These are phyloP conservation scores for Achlya flavicornis DNA, from an alignment of 2,888 invertebrate genomes.

Conservation along the genomic window DNA sequence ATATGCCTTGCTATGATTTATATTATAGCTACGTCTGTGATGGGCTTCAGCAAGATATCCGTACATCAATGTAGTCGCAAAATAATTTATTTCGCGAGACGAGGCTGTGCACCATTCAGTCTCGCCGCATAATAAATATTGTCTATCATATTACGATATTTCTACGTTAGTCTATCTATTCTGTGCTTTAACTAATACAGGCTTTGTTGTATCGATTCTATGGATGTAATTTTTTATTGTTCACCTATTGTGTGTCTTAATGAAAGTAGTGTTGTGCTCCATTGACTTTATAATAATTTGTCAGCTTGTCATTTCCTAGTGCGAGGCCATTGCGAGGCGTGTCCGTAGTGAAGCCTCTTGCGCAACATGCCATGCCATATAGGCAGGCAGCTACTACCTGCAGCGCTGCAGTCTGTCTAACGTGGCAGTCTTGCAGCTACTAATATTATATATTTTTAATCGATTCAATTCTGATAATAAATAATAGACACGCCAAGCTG, in stretches of 20 bases:
- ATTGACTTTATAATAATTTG: slow-evolving; percentile 5
- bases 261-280: slow-evolving; percentile 5
- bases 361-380: not conserved
- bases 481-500: not conserved
- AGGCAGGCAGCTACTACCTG: not conserved
- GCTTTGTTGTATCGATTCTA: not conserved
- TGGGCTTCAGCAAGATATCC: too few relatives aligned
- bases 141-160: not conserved
- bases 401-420: not conserved
- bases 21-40: too few relatives aligned
- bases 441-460: not conserved
- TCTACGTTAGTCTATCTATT: too few relatives aligned
- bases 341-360: not conserved
- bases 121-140: not conserved
- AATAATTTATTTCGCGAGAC: not conserved
- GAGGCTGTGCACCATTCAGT: not conserved
- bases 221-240: not conserved
- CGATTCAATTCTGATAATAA: not conserved
- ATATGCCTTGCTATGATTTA: too few relatives aligned
- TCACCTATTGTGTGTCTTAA: slow-evolving; percentile 4
- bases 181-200: not conserved
- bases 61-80: not conserved
- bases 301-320: not conserved
- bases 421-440: not conserved
- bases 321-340: not conserved